These are phyloP conservation scores for Turnix velox DNA, from an alignment of 2,113 vertebrate species.

Conservation along the genomic window DNA sequence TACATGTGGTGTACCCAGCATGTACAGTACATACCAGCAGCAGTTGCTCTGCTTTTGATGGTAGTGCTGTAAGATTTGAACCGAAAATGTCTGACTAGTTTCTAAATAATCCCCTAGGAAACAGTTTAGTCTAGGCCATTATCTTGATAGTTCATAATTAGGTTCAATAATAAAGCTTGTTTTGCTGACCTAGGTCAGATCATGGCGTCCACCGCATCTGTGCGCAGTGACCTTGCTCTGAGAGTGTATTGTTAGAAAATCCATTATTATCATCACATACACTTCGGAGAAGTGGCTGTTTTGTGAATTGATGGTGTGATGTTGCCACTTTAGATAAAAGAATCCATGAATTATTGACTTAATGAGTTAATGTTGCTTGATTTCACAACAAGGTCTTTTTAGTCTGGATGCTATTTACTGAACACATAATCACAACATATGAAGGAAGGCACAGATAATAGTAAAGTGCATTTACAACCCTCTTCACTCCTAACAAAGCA, in stretches of 20 bases:
- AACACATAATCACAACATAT: constrained; percentile 60
- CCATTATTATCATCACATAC: constrained; percentile 86
- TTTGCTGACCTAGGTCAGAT: constrained; percentile 80
- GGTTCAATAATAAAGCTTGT: constrained; percentile 80
- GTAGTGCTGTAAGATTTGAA: constrained; percentile 57
- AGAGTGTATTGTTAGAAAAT: constrained; percentile 82
- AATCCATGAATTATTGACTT: constrained; percentile 89
- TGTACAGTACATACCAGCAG: neutral
- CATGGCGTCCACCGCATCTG: constrained; percentile 71
- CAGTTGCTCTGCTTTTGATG: neutral
- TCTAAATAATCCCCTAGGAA: constrained; percentile 79
- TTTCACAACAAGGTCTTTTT: constrained; percentile 79
- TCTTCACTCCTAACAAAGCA: neutral
- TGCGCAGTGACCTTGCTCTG: constrained; percentile 77
- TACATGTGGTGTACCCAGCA: accelerated
- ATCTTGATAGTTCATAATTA: constrained; percentile 85
- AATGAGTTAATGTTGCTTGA: constrained; percentile 86
- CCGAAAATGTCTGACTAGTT: constrained; percentile 70
- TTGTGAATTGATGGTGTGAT: constrained; percentile 85
- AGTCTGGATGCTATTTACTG: constrained; percentile 69
- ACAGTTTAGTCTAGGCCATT: constrained; percentile 76
- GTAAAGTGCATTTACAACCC: neutral
- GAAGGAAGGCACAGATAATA: constrained; percentile 48
- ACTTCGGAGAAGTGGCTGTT: constrained; percentile 82
- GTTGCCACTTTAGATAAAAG: constrained; percentile 89